Conservation (phyloP, 1,140 invertebrate species). For the Ylistrum balloti region DNA sequence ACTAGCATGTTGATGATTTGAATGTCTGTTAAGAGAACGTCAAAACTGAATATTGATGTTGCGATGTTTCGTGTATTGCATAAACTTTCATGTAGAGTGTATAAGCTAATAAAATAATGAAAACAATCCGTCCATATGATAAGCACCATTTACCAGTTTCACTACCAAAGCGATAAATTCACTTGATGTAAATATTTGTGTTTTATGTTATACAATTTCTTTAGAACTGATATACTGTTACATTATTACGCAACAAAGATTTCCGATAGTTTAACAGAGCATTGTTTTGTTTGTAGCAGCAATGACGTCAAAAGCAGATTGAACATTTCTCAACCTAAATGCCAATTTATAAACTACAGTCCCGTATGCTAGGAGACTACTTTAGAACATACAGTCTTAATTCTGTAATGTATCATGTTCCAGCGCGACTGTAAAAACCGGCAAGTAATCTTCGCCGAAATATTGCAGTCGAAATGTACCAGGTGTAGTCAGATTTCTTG, state of each 20-base stretch:
- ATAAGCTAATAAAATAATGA: neutral
- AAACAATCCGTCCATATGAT: neutral
- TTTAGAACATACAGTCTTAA: neutral
- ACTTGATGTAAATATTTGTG: neutral
- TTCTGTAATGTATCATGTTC: neutral
- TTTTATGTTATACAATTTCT: neutral
- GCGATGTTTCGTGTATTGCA: neutral
- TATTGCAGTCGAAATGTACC: neutral
- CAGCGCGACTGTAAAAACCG: neutral
- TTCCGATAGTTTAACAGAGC: neutral
- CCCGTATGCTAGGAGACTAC: neutral
- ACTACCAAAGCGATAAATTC: neutral
- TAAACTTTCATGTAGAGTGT: neutral
- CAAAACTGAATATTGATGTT: neutral
- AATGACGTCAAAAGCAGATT: slow-evolving; percentile 20
- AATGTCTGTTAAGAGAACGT: neutral
- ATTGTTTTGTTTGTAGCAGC: neutral
- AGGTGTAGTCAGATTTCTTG: neutral
- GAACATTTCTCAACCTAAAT: neutral
- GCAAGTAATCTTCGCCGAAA: neutral
- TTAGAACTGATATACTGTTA: neutral
- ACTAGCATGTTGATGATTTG: too few relatives aligned
- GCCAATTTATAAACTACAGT: neutral
- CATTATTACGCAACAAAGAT: neutral
- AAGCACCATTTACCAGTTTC: neutral